These are phyloP conservation scores for Spisula solida DNA, from an alignment of 2,888 invertebrate genomes.

Conservation along the genomic window DNA sequence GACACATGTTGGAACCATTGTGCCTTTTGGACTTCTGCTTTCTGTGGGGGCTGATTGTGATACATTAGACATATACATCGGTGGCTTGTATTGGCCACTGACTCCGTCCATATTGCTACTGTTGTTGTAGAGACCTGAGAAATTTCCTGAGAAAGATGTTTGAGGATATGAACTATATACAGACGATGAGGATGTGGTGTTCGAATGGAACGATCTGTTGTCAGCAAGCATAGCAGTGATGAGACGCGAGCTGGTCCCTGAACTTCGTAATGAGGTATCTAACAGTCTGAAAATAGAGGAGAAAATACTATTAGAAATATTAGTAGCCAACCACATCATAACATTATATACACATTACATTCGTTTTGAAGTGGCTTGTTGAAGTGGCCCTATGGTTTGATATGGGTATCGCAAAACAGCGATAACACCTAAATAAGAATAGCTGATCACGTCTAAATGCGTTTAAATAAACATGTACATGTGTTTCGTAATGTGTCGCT, in stretches of 20 bases:
- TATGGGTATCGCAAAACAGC: too few relatives aligned
- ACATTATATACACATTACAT: too few relatives aligned
- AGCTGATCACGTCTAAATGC: too few relatives aligned
- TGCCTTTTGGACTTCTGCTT: conserved; percentile 56
- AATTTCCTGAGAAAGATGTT: conserved; percentile 49
- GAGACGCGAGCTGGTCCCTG: conserved; percentile 52
- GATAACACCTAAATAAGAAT: too few relatives aligned
- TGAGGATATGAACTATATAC: conserved; percentile 45
- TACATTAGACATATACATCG: conserved; percentile 37
- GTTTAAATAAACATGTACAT: too few relatives aligned
- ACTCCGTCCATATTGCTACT: conserved; percentile 38
- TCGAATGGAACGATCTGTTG: conserved; percentile 41
- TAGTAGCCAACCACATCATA: too few relatives aligned
- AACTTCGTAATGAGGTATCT: conserved; percentile 46
- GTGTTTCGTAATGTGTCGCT: too few relatives aligned
- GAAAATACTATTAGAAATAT: background rate
- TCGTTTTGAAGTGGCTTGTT: too few relatives aligned
- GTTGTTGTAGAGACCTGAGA: conserved; percentile 5
- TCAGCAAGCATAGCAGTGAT: conserved; percentile 71
- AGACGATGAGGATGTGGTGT: conserved; percentile 31
- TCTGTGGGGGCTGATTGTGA: conserved; percentile 45
- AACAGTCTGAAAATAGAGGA: conserved; percentile 56
- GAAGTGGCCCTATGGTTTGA: too few relatives aligned
- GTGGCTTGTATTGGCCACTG: conserved; percentile 35
- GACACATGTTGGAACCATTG: conserved; percentile 72